phyloP scores from a whole-genome alignment of 2,797 vertebrate genomes.

The Sparus aurata region DNA sequence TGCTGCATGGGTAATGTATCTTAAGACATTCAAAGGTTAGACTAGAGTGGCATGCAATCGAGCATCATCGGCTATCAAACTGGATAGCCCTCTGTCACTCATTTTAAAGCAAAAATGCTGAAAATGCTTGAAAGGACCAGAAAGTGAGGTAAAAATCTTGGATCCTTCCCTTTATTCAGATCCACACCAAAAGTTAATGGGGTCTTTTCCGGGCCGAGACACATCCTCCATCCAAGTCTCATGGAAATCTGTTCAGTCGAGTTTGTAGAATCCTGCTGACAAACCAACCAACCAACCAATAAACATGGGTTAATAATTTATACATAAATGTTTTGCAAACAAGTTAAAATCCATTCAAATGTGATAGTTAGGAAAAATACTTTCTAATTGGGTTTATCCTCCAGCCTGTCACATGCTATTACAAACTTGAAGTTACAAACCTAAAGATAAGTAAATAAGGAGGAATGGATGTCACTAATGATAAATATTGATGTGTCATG shows the following conservation, averaged over 20 bases:
- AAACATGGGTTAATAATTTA: background rate
- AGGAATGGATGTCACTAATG: background rate
- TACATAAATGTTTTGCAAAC: background rate
- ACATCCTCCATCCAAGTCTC: too few relatives aligned
- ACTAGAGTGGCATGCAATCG: background rate
- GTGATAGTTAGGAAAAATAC: background rate
- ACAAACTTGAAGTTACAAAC: background rate
- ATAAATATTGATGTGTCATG: background rate
- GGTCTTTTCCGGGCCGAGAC: too few relatives aligned
- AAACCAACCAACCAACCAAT: too few relatives aligned
- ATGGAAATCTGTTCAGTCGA: too few relatives aligned
- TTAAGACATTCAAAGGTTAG: background rate
- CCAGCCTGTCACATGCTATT: background rate
- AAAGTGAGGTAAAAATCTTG: too few relatives aligned
- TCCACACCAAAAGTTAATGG: too few relatives aligned
- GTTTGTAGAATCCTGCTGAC: too few relatives aligned
- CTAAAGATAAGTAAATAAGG: background rate
- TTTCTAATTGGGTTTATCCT: background rate
- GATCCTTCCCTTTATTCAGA: too few relatives aligned
- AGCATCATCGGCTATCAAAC: too few relatives aligned
- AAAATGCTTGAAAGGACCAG: too few relatives aligned
- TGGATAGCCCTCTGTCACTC: too few relatives aligned
- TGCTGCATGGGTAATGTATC: background rate
- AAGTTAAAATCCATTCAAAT: background rate
- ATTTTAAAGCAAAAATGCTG: too few relatives aligned